Base-by-base conservation (phyloP, 2,888 invertebrate species). In the Drosophila sordidula region DNA sequence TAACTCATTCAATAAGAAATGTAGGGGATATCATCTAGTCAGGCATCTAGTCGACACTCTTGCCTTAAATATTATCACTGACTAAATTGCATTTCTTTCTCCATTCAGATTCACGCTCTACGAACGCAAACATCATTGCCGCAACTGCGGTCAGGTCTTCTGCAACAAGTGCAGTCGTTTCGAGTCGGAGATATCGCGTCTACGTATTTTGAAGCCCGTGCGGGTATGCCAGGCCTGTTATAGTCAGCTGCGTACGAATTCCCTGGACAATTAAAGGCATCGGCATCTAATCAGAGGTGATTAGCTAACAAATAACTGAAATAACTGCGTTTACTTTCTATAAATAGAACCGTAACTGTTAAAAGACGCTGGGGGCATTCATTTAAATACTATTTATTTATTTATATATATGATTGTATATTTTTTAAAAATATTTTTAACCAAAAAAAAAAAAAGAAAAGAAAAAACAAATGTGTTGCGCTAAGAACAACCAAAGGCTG, bases 141-240 rank as follows among this genome's bases (percentile, higher is more conserved):
- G 99, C 64, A 98, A 98, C 92, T 99, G 99, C 93, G 99, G 99
- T 62, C 96, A 97, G 89, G 96, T 99, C 69, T 99, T 99, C 93
- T 99, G 99, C 93, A 98, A 98, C 25, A 98, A 96, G 91, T 99
- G 99, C 93, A 98, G 98, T 91, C 95, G 97, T 70, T 99, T 98
- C 93, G 98, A 98, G 93, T 98, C 98, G 79, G 98, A 99, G 93
- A 99, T 99, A 88, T 96, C 97, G 1, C 95, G 98, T 49, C 94
- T 99, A 88, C 95, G 98, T 52, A 98, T 99, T 83, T 93, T 97
- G 77, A 97, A 98, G 69, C 98, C 99, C 29, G 99, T 99, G 46
- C 94, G 99, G 80, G 99, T 99, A 14, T 99, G 99, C 92, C 98
- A 98, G 92, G 95, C 95, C 52, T 99, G 99, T 93, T 97, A 97